Evolutionary conservation across 2,888 invertebrate species (phyloP).

Genomic region (Scrobipalpa atriplicella): DNA sequence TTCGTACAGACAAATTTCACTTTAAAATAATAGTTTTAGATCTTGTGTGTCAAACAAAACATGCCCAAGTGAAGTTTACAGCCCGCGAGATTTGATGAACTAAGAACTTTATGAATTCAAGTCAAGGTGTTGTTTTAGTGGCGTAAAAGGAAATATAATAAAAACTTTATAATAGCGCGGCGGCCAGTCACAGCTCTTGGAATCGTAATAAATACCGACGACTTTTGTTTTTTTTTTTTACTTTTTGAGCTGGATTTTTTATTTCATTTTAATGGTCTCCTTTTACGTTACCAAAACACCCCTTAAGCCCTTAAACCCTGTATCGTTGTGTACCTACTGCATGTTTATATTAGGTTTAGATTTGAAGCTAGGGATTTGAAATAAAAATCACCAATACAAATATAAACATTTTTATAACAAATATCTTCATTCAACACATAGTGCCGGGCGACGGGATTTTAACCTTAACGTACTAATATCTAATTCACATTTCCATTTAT

Average conservation of each 20-base stretch:
- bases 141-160: no score
- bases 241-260: no score
- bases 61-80: neutral
- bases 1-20: neutral
- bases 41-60: neutral
- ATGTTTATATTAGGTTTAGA: no score
- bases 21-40: neutral
- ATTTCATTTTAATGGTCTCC: no score
- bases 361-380: neutral
- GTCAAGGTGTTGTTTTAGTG: no score
- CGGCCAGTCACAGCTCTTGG: no score
- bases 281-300: no score
- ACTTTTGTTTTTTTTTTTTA: no score
- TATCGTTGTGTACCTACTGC: no score
- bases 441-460: constrained; percentile 55
- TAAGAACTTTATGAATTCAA: neutral
- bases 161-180: no score
- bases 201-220: no score
- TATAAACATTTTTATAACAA: constrained; percentile 79
- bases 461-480: constrained; percentile 19
- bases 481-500: neutral
- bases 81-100: constrained; percentile 1
- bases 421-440: constrained; percentile 57
- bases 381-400: constrained; percentile 50
- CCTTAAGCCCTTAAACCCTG: no score